Evolutionary conservation across 1,140 invertebrate genomes (phyloP).

Genomic region (Solenopsis fugax): DNA sequence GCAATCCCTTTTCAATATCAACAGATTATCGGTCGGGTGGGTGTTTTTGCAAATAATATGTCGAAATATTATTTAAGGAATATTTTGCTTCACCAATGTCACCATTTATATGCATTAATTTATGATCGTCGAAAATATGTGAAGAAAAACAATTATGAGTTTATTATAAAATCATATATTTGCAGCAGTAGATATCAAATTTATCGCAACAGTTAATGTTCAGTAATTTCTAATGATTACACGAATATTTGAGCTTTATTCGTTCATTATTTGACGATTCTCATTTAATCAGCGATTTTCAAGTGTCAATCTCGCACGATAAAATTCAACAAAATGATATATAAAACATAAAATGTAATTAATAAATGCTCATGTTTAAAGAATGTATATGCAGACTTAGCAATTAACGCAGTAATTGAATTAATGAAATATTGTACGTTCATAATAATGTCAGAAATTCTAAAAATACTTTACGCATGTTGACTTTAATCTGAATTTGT

Average conservation of each 20-base stretch:
- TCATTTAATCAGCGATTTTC: slow-evolving; percentile 44
- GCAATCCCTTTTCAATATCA: slow-evolving; percentile 1
- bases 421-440: slow-evolving; percentile 43
- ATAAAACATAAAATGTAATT: slow-evolving; percentile 53
- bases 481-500: slow-evolving; percentile 47
- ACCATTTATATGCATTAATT: slow-evolving; percentile 16
- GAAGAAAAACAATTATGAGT: slow-evolving; percentile 17
- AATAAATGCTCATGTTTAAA: slow-evolving; percentile 46
- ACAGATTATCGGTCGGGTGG: slow-evolving; percentile 10
- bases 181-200: slow-evolving; percentile 6
- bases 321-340: slow-evolving; percentile 41
- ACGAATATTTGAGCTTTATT: slow-evolving; percentile 21
- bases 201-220: slow-evolving; percentile 24
- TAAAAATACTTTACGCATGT: slow-evolving; percentile 41
- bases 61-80: slow-evolving; percentile 34
- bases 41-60: slow-evolving; percentile 46
- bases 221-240: slow-evolving; percentile 30
- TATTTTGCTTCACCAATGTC: slow-evolving; percentile 6
- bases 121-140: neutral
- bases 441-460: slow-evolving; percentile 54
- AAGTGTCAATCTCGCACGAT: slow-evolving; percentile 23
- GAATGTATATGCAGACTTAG: slow-evolving; percentile 32
- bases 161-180: slow-evolving; percentile 31
- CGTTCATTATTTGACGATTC: slow-evolving; percentile 10
- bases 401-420: slow-evolving; percentile 53